Base-by-base conservation (phyloP, 2,888 invertebrate genomes). In the Melipona beecheii region DNA sequence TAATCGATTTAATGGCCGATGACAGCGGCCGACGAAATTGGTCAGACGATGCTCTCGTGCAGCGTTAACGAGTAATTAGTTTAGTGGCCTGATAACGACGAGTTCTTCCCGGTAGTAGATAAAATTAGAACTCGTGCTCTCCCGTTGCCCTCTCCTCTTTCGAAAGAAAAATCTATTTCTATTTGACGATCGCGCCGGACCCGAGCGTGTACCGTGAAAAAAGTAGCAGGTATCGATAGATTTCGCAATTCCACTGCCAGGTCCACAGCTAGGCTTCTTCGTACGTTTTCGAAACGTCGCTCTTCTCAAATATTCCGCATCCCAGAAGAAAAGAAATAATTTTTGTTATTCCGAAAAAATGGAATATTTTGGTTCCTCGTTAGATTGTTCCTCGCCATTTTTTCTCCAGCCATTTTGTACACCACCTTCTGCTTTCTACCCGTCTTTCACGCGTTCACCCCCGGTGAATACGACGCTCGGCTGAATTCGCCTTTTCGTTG, bases 1-100 rank as follows among this genome's bases (percentile, higher is more conserved):
- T 66, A 79, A 84, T 84, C 84, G 87, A 87, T 87, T 88, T 90
- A 91, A 89, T 89, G 84, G 83, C 81, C 85, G 89, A 87, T 87
- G 88, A 90, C 91, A 90, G 84, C 77, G 78, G 82, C 84, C 85
- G 83, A 64, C 31, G 64, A 64, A 64, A 64, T 64, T 86, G 82
- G 81, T 86, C 88, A 78, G 75, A 81, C 76, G 81, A 52, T 36
- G 79, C 83, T 74, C 75, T 86, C 85, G 43, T 72, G 62, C 83
- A 52, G 69, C 69, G 78, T 75, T 75, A 89, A 89, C 84, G 69
- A 83, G 69, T 87, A 89, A 89, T 89, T 86, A 87, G 84, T 75
- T 81, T 71, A 73, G 66, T 64, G 78, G 62, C 11, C 43, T 72
- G 86, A 89, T 87, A 84, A 89, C 84, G 79, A 58, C 75, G 62